Conservation (phyloP, 2,797 vertebrate genomes). For the Melanogrammus aeglefinus region DNA sequence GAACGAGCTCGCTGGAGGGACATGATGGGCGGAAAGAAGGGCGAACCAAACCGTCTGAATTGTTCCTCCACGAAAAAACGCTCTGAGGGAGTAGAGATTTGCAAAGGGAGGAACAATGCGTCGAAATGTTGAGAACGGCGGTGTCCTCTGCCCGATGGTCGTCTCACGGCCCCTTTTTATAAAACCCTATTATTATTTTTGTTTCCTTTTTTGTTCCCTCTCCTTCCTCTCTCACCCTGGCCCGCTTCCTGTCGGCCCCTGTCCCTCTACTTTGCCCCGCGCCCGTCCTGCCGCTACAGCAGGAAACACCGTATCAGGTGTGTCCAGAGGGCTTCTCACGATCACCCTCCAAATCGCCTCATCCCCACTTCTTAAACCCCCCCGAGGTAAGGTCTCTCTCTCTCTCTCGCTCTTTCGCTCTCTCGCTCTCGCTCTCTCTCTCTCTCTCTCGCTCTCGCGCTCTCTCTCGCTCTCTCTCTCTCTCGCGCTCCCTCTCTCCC, state of each 20-base stretch:
- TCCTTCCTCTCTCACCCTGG: conserved; percentile 2
- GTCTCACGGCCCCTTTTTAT: conserved; percentile 10
- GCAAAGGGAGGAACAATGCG: too few species aligned
- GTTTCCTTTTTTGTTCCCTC: conserved; percentile 17
- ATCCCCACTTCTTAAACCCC: conserved; percentile 59
- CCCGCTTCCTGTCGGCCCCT: conserved; percentile 2
- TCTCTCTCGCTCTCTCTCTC: conserved; percentile 15
- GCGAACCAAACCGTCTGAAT: background rate
- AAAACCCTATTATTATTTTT: background rate
- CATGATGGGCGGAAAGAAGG: too few species aligned
- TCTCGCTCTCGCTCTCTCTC: conserved; percentile 23
- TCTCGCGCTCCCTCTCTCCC: conserved; percentile 18
- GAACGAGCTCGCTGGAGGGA: too few species aligned
- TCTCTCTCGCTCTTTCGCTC: conserved; percentile 17
- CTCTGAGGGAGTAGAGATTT: background rate
- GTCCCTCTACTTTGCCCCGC: conserved; percentile 39
- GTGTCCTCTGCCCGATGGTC: background rate
- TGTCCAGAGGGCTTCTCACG: conserved; percentile 66
- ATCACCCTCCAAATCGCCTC: conserved; percentile 61
- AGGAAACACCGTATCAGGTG: conserved; percentile 74
- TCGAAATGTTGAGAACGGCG: too few species aligned
- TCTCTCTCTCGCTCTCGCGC: conserved; percentile 19
- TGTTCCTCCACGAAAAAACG: background rate
- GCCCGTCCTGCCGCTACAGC: conserved; percentile 65
- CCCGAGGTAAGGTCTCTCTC: conserved; percentile 68